Conservation (phyloP, 2,113 vertebrate species). For the Kryptolebias marmoratus region DNA sequence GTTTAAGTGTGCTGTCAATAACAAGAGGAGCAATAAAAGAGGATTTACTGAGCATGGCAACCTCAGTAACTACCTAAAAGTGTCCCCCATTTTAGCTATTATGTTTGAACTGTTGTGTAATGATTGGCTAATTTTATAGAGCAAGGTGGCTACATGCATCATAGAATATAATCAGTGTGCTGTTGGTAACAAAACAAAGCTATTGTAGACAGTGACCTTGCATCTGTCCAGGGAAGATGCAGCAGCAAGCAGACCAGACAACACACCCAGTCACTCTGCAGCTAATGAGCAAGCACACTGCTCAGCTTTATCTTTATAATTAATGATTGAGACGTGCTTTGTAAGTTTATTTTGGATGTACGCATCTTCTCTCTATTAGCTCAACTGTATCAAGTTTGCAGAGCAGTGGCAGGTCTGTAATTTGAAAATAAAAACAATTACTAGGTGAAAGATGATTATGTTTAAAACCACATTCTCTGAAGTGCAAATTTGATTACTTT, state of each 20-base stretch:
- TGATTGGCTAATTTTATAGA: slow-evolving; percentile 45
- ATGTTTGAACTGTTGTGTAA: slow-evolving; percentile 38
- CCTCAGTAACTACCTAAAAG: slow-evolving; percentile 15
- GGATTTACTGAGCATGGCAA: slow-evolving; percentile 12
- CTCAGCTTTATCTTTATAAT: slow-evolving; percentile 59
- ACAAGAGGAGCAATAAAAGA: slow-evolving; percentile 16
- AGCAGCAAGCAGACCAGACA: slow-evolving; percentile 9
- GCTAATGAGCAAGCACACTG: slow-evolving; percentile 45
- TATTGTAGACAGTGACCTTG: slow-evolving; percentile 47
- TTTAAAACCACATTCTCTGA: slow-evolving; percentile 39
- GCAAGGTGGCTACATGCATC: slow-evolving; percentile 31
- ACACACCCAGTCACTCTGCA: slow-evolving; percentile 38
- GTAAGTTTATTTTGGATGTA: slow-evolving; percentile 1
- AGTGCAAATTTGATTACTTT: slow-evolving; percentile 47
- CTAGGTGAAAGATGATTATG: slow-evolving; percentile 32
- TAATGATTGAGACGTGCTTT: slow-evolving; percentile 56
- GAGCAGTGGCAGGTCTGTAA: slow-evolving; percentile 6
- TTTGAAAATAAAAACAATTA: slow-evolving; percentile 37
- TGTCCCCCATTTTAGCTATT: slow-evolving; percentile 29
- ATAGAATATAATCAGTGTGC: slow-evolving; percentile 35
- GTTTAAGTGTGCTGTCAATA: slow-evolving; percentile 33
- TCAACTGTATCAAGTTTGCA: neutral
- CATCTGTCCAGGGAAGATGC: slow-evolving; percentile 22
- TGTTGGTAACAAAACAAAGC: slow-evolving; percentile 13
- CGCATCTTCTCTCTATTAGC: slow-evolving; percentile 1